Conservation (phyloP, 2,113 vertebrate species). For the Oceanodroma tethys region DNA sequence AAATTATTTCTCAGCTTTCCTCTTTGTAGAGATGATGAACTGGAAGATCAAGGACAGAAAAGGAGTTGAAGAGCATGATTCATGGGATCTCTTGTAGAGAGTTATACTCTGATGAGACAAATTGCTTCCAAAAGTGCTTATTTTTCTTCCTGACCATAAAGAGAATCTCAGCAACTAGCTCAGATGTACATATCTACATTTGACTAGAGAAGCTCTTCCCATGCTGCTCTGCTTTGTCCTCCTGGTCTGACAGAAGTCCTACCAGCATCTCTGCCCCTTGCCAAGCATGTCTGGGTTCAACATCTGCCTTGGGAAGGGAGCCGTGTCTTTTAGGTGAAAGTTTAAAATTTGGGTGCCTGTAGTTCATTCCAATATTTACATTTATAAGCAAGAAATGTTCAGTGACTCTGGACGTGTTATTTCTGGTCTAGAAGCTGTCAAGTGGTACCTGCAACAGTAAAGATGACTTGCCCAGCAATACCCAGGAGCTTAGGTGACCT, state of each 20-base stretch:
- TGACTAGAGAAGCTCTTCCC: not conserved
- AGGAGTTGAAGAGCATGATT: not conserved
- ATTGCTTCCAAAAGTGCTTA: not conserved
- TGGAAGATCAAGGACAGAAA: not conserved
- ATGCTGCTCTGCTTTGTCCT: not conserved
- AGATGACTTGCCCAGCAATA: not conserved
- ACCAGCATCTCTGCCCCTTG: not conserved
- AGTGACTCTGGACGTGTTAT: not conserved
- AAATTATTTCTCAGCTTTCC: not conserved
- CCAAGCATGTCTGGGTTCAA: not conserved
- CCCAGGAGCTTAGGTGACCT: not conserved
- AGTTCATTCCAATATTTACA: not conserved
- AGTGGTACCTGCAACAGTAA: not conserved
- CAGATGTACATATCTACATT: not conserved
- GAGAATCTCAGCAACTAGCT: not conserved
- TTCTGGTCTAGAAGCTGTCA: not conserved
- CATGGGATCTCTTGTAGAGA: not conserved
- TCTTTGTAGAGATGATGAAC: not conserved
- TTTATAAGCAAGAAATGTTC: not conserved
- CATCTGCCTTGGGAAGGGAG: not conserved
- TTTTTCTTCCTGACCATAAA: not conserved
- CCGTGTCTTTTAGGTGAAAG: not conserved
- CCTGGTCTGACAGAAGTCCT: not conserved
- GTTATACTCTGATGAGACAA: not conserved
- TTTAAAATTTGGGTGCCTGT: not conserved